A percentile compares a stretch with the other conserved stretches of the same genome.
Conservation (phyloP, 2,113 vertebrate species). For the Mellivora capensis region DNA sequence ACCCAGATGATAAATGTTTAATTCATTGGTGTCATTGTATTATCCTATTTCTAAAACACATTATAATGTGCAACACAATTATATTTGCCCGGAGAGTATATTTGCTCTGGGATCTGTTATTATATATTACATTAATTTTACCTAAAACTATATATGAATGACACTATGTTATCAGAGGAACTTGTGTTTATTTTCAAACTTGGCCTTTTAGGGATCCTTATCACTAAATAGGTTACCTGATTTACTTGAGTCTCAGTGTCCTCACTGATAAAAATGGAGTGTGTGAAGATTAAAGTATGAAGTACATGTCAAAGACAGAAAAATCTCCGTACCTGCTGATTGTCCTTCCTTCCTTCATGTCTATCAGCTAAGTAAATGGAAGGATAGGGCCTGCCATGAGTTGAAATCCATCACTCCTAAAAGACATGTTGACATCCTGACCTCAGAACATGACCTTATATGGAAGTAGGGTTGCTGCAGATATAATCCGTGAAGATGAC, state of each 20-base stretch:
- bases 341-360: background rate
- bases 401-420: background rate
- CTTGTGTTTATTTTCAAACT: background rate
- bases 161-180: background rate
- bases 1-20: background rate
- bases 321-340: rapidly evolving
- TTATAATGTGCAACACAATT: background rate
- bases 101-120: background rate
- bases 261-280: background rate
- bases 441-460: background rate
- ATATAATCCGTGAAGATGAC: background rate
- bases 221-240: background rate
- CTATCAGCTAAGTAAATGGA: background rate
- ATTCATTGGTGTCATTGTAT: background rate
- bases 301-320: background rate
- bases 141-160: background rate
- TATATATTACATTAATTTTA: background rate
- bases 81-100: background rate
- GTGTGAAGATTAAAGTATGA: background rate
- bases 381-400: background rate
- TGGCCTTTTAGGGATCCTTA: background rate
- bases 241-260: background rate
- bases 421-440: background rate
- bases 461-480: background rate
- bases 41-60: background rate